phyloP scores from a whole-genome alignment of 92 coral and sea anemone species.

The Plumapathes pennacea region DNA sequence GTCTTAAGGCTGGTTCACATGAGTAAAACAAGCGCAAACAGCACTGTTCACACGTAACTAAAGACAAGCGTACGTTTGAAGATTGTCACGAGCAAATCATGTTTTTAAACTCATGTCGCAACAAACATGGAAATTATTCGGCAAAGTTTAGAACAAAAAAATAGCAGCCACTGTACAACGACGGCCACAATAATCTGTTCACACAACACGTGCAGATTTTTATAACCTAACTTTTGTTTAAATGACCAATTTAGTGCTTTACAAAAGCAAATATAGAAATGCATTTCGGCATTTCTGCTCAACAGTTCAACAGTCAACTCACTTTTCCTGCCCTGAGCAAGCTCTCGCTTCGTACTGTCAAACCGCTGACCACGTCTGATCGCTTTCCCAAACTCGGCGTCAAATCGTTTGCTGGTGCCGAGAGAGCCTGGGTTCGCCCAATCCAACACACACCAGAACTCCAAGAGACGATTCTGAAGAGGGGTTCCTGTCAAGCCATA shows the following conservation, averaged over 20 bases:
- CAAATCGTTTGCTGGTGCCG: slow-evolving; percentile 63
- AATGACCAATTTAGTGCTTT: background rate
- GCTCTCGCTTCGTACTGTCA: slow-evolving; percentile 87
- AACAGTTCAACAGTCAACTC: slow-evolving; percentile 8
- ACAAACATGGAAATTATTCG: too few relatives aligned
- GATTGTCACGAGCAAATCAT: too few relatives aligned
- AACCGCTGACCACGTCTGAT: slow-evolving; percentile 82
- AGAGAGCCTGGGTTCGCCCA: slow-evolving; percentile 97
- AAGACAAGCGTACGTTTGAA: too few relatives aligned
- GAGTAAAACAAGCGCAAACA: too few relatives aligned
- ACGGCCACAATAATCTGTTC: too few relatives aligned
- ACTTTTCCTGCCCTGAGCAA: slow-evolving; percentile 91
- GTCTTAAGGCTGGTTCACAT: too few relatives aligned
- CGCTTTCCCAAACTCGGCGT: slow-evolving; percentile 60
- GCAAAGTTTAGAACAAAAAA: too few relatives aligned
- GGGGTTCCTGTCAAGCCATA: slow-evolving; percentile 96
- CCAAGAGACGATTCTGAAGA: slow-evolving; percentile 79
- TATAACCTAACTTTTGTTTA: background rate
- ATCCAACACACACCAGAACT: slow-evolving; percentile 94
- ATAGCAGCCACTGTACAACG: too few relatives aligned
- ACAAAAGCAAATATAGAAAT: background rate
- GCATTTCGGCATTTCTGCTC: too few relatives aligned
- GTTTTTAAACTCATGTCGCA: too few relatives aligned
- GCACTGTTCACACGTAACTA: too few relatives aligned
- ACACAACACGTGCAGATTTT: too few relatives aligned